Percentiles rank a stretch among this genome's conserved stretches.
These are phyloP conservation scores for Emydura subglobosa DNA, from an alignment of 2,113 vertebrate species.

Conservation along the genomic window DNA sequence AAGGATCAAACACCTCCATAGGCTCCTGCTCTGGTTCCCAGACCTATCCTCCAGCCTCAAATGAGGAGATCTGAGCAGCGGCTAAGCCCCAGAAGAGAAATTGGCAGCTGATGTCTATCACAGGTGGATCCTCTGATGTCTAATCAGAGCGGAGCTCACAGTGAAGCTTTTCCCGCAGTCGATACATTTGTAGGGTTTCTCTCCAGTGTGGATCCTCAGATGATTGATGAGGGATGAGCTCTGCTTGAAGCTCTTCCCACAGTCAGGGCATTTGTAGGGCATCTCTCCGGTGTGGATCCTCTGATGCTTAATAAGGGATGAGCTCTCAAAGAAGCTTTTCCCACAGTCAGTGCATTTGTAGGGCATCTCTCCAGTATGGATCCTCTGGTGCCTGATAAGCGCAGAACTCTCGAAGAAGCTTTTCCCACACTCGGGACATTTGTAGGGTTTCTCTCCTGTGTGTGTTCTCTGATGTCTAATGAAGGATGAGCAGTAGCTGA, in stretches of 20 bases:
- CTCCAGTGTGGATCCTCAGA: conserved; percentile 45
- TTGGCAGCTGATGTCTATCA: not conserved
- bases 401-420: not conserved
- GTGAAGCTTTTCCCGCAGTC: conserved; percentile 71
- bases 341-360: not conserved
- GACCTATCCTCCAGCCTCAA: not conserved
- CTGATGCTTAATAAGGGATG: not conserved
- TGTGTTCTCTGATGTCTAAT: conserved; percentile 74
- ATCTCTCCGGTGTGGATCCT: not conserved
- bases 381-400: not conserved
- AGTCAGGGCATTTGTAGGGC: not conserved
- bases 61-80: not conserved
- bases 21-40: not conserved
- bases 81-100: not conserved
- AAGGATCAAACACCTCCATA: not conserved
- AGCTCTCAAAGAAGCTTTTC: not conserved
- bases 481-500: conserved; percentile 67
- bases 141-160: conserved; percentile 72
- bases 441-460: not conserved
- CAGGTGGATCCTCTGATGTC: conserved; percentile 70
- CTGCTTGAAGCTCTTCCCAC: not conserved
- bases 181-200: conserved; percentile 70
- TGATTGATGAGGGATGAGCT: conserved; percentile 14
- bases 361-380: conserved; percentile 31
- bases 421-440: not conserved